Base-by-base conservation (phyloP, 2,797 vertebrate genomes). In the Syncerus caffer region DNA sequence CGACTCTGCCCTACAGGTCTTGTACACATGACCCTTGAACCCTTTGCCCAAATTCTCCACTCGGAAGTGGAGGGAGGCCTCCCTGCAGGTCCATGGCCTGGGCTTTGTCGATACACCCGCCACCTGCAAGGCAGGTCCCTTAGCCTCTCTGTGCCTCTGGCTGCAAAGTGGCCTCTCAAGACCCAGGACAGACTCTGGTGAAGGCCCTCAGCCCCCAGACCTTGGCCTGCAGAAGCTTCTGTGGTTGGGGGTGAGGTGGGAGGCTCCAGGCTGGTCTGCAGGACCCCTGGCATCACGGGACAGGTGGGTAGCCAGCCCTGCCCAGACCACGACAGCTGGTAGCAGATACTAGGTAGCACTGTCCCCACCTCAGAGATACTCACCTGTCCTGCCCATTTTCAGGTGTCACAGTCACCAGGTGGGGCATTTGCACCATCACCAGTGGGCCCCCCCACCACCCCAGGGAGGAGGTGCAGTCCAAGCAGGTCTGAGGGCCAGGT, bases 101-200 rank as follows among this genome's bases (percentile, higher is more conserved):
- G 71, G 47, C 8, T 51, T 34, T n/a, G 9, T 16, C 0, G 2
- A 3, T 11, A 17, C 0, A 12, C 25, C 11, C 17, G 1, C 55
- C 34, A 15, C 12, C 42, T 10, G 4, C 23, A 1, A 7, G 27
- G 7, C 47, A 47, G 38, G 27, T 13, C 25, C n/a, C 10, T 17
- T 5, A 1, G 8, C 29, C 7, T 60, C 45, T 27, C 45, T 1
- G 12, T 53, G 47, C 67, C 78, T 90, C 67, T 0, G 8, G 71
- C 47, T 47, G 38, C 67, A 9, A 17, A 4, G 51, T 31, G 74
- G 42, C 55, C 31, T 47, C 51, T 55, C 1, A 5, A 74, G 80
- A 92, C 4, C 38, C 38, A 14, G n/a, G 45, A 29, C 16, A 31
- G 78, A 23, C 6, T 50, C 42, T 7, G 16, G 74, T 9, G 27